Evolutionary conservation across 2,113 vertebrate species (phyloP).

Genomic region (Eubucco bourcierii): DNA sequence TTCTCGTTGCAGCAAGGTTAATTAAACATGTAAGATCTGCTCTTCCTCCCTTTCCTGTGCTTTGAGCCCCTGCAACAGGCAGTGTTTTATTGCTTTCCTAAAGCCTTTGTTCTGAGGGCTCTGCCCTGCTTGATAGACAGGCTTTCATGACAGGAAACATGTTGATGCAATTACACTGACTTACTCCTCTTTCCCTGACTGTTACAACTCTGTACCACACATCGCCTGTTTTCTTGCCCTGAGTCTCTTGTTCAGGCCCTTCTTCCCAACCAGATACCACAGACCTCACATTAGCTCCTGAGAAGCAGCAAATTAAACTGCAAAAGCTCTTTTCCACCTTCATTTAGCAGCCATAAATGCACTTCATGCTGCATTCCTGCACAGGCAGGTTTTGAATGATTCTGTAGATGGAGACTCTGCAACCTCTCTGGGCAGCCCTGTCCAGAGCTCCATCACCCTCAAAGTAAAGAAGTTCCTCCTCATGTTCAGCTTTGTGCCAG

Average conservation of each 20-base stretch:
- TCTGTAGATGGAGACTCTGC: no score
- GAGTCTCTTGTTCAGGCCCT: background rate
- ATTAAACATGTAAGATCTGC: slow-evolving; percentile 11
- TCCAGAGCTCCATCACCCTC: no score
- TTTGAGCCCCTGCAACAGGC: background rate
- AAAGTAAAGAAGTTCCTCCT: no score
- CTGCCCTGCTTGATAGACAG: slow-evolving; percentile 5
- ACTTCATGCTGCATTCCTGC: background rate
- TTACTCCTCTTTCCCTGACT: background rate
- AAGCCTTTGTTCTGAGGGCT: background rate
- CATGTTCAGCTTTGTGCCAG: no score
- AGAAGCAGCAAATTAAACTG: background rate
- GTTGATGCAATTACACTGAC: slow-evolving; percentile 33
- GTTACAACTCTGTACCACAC: background rate
- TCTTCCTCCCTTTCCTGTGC: background rate
- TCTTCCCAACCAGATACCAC: background rate
- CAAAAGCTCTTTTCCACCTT: background rate
- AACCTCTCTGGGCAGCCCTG: no score
- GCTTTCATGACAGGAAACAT: background rate
- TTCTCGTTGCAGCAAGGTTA: slow-evolving; percentile 45
- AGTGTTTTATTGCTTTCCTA: background rate
- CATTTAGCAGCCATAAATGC: background rate
- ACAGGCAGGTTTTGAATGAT: no score
- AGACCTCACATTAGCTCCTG: background rate
- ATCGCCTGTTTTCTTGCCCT: background rate